Evolutionary conservation across 2,888 invertebrate genomes (phyloP), one percentile per base, ranked within the genome.

Genomic region (Anoplius nigerrimus): DNA sequence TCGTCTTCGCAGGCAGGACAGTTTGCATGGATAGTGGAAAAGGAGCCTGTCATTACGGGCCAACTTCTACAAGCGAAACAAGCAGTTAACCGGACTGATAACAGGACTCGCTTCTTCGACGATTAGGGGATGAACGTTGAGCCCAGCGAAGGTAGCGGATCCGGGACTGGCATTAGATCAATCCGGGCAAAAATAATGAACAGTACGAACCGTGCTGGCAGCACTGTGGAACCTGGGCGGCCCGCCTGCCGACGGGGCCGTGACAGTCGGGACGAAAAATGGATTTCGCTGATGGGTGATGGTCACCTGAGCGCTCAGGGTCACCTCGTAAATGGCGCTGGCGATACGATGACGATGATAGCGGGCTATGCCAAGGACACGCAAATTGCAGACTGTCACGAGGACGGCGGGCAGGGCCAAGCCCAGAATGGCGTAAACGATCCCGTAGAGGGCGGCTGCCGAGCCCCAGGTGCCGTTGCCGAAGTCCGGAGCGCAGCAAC

Each of bases 271-370:
- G 54, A 94, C 91, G 73, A 93, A 92, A 86, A 95, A 94, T 8
- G 95, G 95, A 83, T 95, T 95, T 74, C 94, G 90, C 86, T 95
- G 95, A 84, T 95, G 95, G 0, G 95, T 95, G 79, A 95, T 94
- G 57, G 95, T 94, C 75, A 95, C 95, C 89, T 95, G 95, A 0
- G 95, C 95, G 8, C 95, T 94, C 60, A 95, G 88, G 0, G 95
- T 95, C 51, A 95, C 95, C 90, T 95, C 95, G 89, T 94, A 95
- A 76, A 95, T 95, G 22, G 95, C 95, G 54, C 95, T 94, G 27
- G 95, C 95, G 78, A 96, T 96, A 68, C 95, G 91, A 86, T 95
- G 95, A 5, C 95, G 91, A 84, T 96, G 95, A 86, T 95, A 94
- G 8, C 91, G 87, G 2, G 91, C 91, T 58, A 92, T 91, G 67